Percentiles rank a stretch among this genome's conserved stretches.
These are phyloP conservation scores for Callorhinus ursinus DNA, from an alignment of 2,113 vertebrate genomes.

Conservation along the genomic window DNA sequence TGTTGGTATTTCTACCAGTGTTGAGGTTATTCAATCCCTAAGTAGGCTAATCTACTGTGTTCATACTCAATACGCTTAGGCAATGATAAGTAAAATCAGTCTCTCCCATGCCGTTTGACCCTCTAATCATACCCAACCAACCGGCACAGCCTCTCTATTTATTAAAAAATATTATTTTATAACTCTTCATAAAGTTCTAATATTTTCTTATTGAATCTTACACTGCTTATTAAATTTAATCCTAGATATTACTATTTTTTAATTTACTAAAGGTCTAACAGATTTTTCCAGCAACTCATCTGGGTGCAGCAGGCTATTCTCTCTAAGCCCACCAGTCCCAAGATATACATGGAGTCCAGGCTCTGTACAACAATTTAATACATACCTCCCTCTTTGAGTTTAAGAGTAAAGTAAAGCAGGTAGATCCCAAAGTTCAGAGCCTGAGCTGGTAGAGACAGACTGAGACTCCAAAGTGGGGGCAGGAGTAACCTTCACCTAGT, in stretches of 20 bases:
- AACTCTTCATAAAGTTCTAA: neutral
- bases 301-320: neutral
- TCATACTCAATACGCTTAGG: neutral
- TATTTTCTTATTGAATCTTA: neutral
- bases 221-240: conserved; percentile 9
- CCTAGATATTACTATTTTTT: neutral
- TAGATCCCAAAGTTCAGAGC: neutral
- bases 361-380: neutral
- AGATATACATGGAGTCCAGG: neutral
- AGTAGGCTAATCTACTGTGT: neutral
- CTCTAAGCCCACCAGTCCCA: neutral
- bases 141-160: neutral
- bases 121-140: neutral
- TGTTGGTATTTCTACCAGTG: neutral
- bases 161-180: neutral
- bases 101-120: neutral
- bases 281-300: neutral
- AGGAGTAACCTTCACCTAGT: neutral
- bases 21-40: neutral
- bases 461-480: neutral
- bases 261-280: neutral
- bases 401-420: neutral
- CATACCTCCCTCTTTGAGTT: neutral
- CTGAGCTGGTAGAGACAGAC: neutral
- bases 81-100: conserved; percentile 1